Evolutionary conservation across 2,797 vertebrate species (phyloP).

Genomic region (Pseudocheirus occidentalis): DNA sequence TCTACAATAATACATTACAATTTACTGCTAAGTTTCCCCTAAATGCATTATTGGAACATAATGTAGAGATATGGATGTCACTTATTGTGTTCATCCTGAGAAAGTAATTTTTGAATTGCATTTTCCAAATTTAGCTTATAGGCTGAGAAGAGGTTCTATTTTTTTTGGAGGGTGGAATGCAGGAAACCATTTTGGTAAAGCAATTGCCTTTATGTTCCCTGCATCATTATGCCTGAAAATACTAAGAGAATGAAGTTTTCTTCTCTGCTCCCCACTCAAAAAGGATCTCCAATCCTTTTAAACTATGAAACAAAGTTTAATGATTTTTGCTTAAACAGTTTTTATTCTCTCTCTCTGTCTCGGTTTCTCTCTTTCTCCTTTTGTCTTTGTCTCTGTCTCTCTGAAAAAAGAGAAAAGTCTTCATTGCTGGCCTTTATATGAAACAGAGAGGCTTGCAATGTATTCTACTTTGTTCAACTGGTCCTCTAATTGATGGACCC

Average conservation of each 20-base stretch:
- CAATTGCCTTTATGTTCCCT: background rate
- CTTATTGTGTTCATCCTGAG: background rate
- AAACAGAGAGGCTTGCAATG: constrained; percentile 47
- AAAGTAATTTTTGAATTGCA: too few relatives aligned
- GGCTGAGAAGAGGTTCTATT: background rate
- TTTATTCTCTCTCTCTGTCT: background rate
- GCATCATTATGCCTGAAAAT: background rate
- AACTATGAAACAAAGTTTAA: background rate
- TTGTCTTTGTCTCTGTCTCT: background rate
- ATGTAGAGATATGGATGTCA: background rate
- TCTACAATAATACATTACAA: background rate
- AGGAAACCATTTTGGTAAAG: background rate
- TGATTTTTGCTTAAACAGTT: background rate
- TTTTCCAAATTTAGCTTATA: background rate
- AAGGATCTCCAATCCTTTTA: background rate
- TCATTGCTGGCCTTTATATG: constrained; percentile 27
- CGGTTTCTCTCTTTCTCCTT: background rate
- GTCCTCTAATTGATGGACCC: constrained; percentile 46
- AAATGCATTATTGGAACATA: background rate
- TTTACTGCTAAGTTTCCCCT: background rate
- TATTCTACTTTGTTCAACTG: constrained; percentile 48
- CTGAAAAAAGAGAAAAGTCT: background rate
- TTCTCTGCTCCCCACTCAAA: background rate
- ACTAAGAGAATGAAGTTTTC: background rate
- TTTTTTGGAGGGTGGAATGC: background rate